A percentile compares a stretch with the other conserved stretches of the same genome.
phyloP scores from a whole-genome alignment of 2,888 invertebrate species.

The Chloroclystis v-ata region DNA sequence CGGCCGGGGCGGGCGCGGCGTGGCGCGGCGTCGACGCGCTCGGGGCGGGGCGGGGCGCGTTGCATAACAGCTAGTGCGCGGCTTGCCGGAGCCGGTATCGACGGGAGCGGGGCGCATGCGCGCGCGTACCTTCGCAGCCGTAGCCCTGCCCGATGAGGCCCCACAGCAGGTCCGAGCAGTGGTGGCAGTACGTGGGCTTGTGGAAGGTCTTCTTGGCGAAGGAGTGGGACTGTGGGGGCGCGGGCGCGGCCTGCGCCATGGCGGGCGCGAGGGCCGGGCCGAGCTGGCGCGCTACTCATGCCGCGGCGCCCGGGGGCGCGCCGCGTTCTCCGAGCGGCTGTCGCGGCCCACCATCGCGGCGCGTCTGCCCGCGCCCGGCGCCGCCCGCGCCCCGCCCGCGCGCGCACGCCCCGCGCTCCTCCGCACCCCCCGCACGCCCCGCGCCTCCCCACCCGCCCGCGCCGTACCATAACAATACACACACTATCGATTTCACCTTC shows the following conservation, averaged over 20 bases:
- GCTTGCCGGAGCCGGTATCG: constrained; percentile 59
- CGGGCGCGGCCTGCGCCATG: constrained; percentile 79
- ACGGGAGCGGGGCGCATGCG: constrained; percentile 69
- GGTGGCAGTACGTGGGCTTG: constrained; percentile 99
- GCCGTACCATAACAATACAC: constrained; percentile 12
- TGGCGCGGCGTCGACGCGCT: constrained; percentile 22
- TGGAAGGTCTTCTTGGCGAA: constrained; percentile 99
- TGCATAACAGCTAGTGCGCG: constrained; percentile 53
- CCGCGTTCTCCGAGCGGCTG: constrained; percentile 78
- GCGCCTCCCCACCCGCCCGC: neutral
- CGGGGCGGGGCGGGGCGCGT: constrained; percentile 47
- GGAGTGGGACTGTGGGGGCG: constrained; percentile 89
- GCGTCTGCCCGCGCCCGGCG: constrained; percentile 60
- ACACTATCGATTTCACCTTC: constrained; percentile 51
- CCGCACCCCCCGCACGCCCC: constrained; percentile 15
- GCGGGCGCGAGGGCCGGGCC: constrained; percentile 76
- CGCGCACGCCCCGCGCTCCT: neutral
- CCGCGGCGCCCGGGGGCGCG: constrained; percentile 78
- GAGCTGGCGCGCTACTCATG: constrained; percentile 75
- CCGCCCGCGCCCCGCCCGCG: constrained; percentile 30
- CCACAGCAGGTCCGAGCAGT: constrained; percentile 99
- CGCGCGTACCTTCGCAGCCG: constrained; percentile 97
- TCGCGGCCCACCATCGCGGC: constrained; percentile 78
- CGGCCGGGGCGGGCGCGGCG: constrained; percentile 15
- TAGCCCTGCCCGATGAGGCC: constrained; percentile 99